Evolutionary conservation across 2,797 vertebrate species (phyloP), one percentile per base, ranked within the genome.

Genomic region (Pelobates cultripes): DNA sequence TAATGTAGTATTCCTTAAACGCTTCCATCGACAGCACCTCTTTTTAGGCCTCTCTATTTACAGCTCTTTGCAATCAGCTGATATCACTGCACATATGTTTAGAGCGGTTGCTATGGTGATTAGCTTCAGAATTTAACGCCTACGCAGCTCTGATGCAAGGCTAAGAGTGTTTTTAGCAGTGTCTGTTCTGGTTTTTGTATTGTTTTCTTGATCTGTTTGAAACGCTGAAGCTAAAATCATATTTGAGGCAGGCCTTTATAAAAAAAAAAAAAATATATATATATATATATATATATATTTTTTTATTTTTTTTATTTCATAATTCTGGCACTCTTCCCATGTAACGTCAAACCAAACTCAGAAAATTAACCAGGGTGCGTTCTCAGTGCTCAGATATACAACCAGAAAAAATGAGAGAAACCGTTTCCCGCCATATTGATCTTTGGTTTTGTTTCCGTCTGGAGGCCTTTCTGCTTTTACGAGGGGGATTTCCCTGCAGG

Each of bases 41-140:
- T 12, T 57, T 57, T 57, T 57, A 14, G 55, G 55, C 4, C 5
- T 4, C 47, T 71, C 53, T 92, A 88, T 92, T 93, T 92, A 88
- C 91, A 91, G 92, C 89, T 88, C 87, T 88, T 85, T 84, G 84
- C 84, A 91, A 90, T 90, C 88, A 87, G 88, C 90, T 92, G 88
- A 90, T 94, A 87, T 91, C 86, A 87, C 84, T 67, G 88, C 91
- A 92, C 91, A 89, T 92, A 91, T 91, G 93, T 92, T 93, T 91
- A 89, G 90, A 90, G 88, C 89, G 51, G 90, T 93, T 94, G 91
- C 92, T 91, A 92, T 84, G 89, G 91, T 88, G 89, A 92, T 75
- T 67, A 86, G 88, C 88, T 88, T 86, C 83, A 85, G 86, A 89
- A 88, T 90, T 82, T 86, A 84, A 82, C 87, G 78, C 91, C 91